Evolutionary conservation across 2,113 vertebrate genomes (phyloP).

Genomic region (Gallinago jamesoni): DNA sequence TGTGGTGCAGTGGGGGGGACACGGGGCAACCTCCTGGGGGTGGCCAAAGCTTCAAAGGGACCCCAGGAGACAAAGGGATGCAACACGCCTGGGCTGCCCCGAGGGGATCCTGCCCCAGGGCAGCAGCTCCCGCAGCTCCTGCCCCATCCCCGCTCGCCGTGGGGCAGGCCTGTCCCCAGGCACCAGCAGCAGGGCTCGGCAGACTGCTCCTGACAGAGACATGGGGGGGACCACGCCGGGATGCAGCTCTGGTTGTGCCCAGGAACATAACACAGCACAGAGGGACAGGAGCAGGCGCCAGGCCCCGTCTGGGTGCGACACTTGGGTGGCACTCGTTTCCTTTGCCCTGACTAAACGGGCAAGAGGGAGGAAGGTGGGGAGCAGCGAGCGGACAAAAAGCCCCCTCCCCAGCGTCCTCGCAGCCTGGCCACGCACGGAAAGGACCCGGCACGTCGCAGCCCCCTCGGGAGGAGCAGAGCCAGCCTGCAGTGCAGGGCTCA

Average conservation of each 20-base stretch:
- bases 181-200: background rate
- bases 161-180: background rate
- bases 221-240: background rate
- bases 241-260: background rate
- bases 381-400: background rate
- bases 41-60: background rate
- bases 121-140: background rate
- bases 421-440: background rate
- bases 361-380: background rate
- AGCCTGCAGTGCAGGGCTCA: background rate
- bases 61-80: background rate
- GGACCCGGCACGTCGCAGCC: background rate
- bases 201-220: background rate
- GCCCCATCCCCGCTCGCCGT: background rate
- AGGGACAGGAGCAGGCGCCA: background rate
- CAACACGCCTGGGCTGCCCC: background rate
- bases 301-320: background rate
- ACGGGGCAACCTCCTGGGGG: background rate
- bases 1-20: rapidly evolving
- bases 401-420: background rate
- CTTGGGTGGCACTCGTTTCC: background rate
- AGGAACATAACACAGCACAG: background rate
- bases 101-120: background rate
- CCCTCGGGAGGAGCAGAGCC: background rate
- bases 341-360: background rate